These are phyloP conservation scores for Amphilophus citrinellus DNA, from an alignment of 2,113 vertebrate species.

Conservation along the genomic window DNA sequence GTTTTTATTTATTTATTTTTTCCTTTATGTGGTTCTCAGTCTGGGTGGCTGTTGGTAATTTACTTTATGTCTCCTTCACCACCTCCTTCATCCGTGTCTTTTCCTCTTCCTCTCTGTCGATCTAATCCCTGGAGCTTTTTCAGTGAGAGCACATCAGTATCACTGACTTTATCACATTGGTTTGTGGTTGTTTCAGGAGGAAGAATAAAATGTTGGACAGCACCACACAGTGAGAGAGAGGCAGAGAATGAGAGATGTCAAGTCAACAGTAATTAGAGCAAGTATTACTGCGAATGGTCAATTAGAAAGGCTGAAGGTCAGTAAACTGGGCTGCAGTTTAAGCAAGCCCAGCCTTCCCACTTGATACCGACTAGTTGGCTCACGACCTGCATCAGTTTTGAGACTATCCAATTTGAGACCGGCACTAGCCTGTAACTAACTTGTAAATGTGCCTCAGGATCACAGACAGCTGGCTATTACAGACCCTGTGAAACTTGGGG, in stretches of 20 bases:
- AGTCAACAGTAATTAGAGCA: constrained; percentile 20
- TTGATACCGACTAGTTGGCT: too few relatives aligned
- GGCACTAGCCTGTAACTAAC: background rate
- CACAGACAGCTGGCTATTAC: background rate
- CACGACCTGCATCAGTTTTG: too few relatives aligned
- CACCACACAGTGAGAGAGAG: background rate
- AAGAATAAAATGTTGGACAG: constrained; percentile 10
- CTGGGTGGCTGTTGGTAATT: constrained; percentile 18
- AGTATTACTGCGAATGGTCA: background rate
- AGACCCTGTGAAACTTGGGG: background rate
- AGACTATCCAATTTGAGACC: too few relatives aligned
- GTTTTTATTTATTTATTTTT: background rate
- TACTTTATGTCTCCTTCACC: constrained; percentile 7
- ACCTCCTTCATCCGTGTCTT: background rate
- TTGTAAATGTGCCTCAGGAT: background rate
- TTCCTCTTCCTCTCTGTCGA: background rate
- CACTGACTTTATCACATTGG: constrained; percentile 25
- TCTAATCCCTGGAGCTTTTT: constrained; percentile 14
- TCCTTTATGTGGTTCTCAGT: background rate
- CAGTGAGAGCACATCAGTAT: constrained; percentile 34
- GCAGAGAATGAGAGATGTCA: constrained; percentile 4
- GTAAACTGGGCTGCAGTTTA: too few relatives aligned
- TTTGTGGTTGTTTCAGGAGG: constrained; percentile 13
- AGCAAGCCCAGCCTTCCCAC: too few relatives aligned
- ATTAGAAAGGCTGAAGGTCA: background rate